Conservation (phyloP, 2,888 invertebrate genomes). For the Standfussiana lucernea region DNA sequence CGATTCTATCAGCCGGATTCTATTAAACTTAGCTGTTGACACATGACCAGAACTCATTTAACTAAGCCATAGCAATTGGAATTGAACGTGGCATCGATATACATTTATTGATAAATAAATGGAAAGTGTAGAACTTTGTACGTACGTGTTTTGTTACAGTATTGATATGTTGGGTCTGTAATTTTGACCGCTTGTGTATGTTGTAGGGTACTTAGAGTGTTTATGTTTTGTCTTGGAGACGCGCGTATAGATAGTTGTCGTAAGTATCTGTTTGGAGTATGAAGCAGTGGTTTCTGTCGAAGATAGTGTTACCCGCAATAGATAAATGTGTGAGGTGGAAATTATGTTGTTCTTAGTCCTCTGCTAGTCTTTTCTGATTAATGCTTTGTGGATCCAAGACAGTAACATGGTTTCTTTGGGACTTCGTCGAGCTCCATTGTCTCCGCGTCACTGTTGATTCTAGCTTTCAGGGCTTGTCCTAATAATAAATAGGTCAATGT, state of each 20-base stretch:
- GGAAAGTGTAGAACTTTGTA: conserved; percentile 27
- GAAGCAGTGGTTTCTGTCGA: background rate
- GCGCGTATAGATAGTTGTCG: background rate
- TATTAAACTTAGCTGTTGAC: conserved; percentile 74
- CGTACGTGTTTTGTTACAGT: conserved; percentile 24
- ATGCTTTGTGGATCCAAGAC: too few species aligned
- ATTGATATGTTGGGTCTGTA: conserved; percentile 19
- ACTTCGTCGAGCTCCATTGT: background rate
- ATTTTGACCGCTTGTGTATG: background rate
- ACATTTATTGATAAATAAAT: conserved; percentile 63
- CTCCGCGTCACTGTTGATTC: background rate
- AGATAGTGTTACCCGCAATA: background rate
- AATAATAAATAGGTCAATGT: too few species aligned
- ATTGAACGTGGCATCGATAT: conserved; percentile 67
- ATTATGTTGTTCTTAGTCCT: background rate
- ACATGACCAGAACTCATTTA: conserved; percentile 77
- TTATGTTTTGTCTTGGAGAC: background rate
- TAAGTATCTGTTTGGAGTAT: background rate
- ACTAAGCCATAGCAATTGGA: conserved; percentile 75
- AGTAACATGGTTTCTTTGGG: background rate
- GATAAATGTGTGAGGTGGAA: background rate
- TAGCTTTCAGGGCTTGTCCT: background rate
- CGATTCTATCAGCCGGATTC: conserved; percentile 67
- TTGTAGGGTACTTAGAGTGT: background rate
- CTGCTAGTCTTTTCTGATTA: background rate